Percentiles rank a stretch among this genome's conserved stretches.
Conservation (phyloP, 2,888 invertebrate genomes). For the Chironomus tentans region DNA sequence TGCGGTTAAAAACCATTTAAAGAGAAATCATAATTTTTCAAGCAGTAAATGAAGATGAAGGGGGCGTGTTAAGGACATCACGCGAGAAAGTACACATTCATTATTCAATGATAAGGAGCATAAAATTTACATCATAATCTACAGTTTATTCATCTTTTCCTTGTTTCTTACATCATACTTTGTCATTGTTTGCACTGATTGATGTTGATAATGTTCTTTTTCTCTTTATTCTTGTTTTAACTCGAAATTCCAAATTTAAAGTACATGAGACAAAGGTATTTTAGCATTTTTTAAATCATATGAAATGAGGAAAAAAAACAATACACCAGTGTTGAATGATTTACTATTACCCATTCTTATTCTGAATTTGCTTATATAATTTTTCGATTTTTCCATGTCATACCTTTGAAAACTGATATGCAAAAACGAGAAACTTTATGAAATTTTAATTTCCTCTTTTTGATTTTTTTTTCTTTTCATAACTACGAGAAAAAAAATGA, state of each 20-base stretch:
- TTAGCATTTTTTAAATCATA: too few relatives aligned
- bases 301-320: too few relatives aligned
- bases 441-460: constrained; percentile 22
- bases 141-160: background rate
- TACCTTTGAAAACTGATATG: background rate
- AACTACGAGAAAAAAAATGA: background rate
- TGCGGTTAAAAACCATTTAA: background rate
- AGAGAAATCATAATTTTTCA: constrained; percentile 23
- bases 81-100: constrained; percentile 1
- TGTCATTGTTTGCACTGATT: constrained; percentile 15
- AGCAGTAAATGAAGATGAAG: background rate
- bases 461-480: constrained; percentile 7
- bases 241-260: background rate
- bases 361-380: too few relatives aligned
- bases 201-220: constrained; percentile 19
- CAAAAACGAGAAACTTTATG: constrained; percentile 3
- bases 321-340: too few relatives aligned
- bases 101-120: constrained; percentile 14
- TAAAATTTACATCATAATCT: constrained; percentile 20
- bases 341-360: too few relatives aligned
- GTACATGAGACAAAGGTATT: too few relatives aligned
- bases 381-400: background rate
- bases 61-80: background rate
- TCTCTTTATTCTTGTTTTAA: background rate
- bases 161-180: constrained; percentile 15